Conservation (phyloP, 1,140 invertebrate species). For the Eulimnadia texana region DNA sequence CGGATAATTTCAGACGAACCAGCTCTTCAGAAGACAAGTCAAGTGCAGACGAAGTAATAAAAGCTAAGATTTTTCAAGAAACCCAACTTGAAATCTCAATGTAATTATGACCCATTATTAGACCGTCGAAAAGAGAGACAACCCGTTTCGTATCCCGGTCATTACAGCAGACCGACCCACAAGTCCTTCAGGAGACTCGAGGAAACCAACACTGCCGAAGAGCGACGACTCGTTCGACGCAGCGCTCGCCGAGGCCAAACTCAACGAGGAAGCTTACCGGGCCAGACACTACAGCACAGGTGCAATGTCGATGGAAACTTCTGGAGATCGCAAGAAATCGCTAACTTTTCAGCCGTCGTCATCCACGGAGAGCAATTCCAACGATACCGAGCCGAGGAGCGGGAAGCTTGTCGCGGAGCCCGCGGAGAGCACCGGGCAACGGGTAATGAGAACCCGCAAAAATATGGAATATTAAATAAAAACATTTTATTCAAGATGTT, state of each 20-base stretch:
- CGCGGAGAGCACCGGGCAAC: not conserved
- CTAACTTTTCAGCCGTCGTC: too few species aligned
- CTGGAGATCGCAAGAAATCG: too few species aligned
- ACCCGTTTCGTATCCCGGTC: not conserved
- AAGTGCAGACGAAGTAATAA: not conserved
- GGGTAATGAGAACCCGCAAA: not conserved
- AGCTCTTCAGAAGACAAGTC: not conserved
- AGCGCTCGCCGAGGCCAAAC: not conserved
- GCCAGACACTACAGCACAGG: not conserved
- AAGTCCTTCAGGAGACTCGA: not conserved
- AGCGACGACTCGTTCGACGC: not conserved
- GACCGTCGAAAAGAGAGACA: too few species aligned
- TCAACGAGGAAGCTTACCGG: not conserved
- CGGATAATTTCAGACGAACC: too few species aligned
- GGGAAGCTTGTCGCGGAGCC: not conserved
- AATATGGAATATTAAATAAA: not conserved
- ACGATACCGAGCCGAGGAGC: not conserved
- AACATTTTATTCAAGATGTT: conserved; percentile 41
- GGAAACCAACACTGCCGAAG: not conserved
- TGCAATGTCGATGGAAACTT: not conserved
- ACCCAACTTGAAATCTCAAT: not conserved
- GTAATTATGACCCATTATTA: too few species aligned
- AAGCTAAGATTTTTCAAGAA: not conserved
- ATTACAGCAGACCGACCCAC: not conserved
- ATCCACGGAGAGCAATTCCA: not conserved